Conservation (phyloP, 2,113 vertebrate genomes). For the Atractosteus spatula region DNA sequence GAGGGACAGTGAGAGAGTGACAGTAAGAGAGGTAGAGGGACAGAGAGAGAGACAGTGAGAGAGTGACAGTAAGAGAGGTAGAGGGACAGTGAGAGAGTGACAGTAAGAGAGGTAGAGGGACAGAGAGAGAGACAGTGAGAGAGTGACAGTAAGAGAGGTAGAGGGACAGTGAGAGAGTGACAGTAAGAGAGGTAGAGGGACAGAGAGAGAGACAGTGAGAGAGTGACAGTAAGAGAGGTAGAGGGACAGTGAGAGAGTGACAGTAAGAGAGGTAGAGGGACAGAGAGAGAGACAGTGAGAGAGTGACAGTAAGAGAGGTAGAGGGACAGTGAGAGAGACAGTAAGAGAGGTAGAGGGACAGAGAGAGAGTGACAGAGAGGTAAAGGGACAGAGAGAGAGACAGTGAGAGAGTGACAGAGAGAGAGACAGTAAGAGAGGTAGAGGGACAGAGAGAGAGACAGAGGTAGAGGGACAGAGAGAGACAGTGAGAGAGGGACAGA, state of each 20-base stretch:
- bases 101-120: too few relatives aligned
- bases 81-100: constrained; percentile 3
- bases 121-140: constrained; percentile 22
- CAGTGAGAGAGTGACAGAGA: too few relatives aligned
- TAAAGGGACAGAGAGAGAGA: background rate
- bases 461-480: too few relatives aligned
- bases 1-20: constrained; percentile 8
- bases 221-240: too few relatives aligned
- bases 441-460: too few relatives aligned
- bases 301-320: background rate
- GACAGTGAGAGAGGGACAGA: background rate
- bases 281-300: background rate
- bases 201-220: background rate
- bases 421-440: too few relatives aligned
- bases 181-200: background rate
- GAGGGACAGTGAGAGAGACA: constrained; percentile 32
- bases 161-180: constrained; percentile 2
- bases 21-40: background rate
- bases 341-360: background rate
- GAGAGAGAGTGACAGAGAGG: constrained; percentile 2
- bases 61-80: background rate
- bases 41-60: constrained; percentile 10
- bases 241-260: too few relatives aligned
- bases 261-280: too few relatives aligned
- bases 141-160: constrained; percentile 7